These are phyloP conservation scores for Panorpa germanica DNA, from an alignment of 2,888 invertebrate species.

Conservation along the genomic window DNA sequence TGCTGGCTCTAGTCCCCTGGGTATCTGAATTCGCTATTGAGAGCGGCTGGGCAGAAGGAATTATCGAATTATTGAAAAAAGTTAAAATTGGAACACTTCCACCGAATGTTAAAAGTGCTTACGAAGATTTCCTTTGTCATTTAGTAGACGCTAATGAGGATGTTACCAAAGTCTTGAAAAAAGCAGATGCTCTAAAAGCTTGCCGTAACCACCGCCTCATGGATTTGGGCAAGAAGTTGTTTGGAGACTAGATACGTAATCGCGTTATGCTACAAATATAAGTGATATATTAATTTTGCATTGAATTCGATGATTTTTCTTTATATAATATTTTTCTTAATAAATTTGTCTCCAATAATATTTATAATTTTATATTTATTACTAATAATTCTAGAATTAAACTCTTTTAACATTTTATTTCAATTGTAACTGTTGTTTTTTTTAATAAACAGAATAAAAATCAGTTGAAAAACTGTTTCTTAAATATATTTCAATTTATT, in stretches of 20 bases:
- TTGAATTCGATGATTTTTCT: conserved; percentile 1
- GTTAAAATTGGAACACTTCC: conserved; percentile 68
- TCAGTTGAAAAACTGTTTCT: too few species aligned
- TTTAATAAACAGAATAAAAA: too few species aligned
- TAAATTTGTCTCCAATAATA: neutral
- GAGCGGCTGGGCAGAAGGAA: conserved; percentile 86
- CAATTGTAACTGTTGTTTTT: too few species aligned
- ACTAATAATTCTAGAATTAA: conserved; percentile 1
- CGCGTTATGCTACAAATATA: too few species aligned
- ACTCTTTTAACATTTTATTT: too few species aligned
- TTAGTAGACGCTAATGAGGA: conserved; percentile 62
- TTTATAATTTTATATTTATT: conserved; percentile 1
- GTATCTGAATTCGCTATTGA: conserved; percentile 80
- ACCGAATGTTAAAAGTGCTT: conserved; percentile 72
- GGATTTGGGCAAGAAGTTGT: conserved; percentile 74
- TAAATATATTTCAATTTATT: too few species aligned
- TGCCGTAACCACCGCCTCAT: conserved; percentile 76
- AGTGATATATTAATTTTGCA: neutral
- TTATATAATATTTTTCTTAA: neutral
- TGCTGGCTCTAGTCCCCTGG: conserved; percentile 69
- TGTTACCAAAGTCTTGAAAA: conserved; percentile 58
- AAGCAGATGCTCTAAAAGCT: conserved; percentile 62
- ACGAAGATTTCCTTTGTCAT: conserved; percentile 75
- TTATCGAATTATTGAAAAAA: conserved; percentile 60
- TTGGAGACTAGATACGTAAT: conserved; percentile 46